These are phyloP conservation scores for Nylanderia fulva DNA, from an alignment of 1,140 invertebrate genomes.

Conservation along the genomic window DNA sequence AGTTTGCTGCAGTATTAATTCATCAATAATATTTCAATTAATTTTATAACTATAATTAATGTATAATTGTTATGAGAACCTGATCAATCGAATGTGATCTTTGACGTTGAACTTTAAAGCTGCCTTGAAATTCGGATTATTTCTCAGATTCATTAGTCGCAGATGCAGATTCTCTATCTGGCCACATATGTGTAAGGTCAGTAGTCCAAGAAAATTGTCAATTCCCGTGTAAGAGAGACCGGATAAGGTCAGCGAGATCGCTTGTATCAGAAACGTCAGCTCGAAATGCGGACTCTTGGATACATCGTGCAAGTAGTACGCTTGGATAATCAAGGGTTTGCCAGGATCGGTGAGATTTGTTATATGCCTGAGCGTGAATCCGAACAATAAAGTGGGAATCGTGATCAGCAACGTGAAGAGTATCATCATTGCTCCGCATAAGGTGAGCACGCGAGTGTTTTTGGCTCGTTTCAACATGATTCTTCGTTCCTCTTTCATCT, in stretches of 20 bases:
- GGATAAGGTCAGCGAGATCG: neutral
- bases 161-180: slow-evolving; percentile 49
- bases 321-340: slow-evolving; percentile 14
- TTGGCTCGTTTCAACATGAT: slow-evolving; percentile 20
- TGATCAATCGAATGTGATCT: slow-evolving; percentile 43
- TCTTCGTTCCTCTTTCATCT: slow-evolving; percentile 21
- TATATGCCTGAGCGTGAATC: neutral
- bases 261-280: slow-evolving; percentile 24
- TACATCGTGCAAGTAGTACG: slow-evolving; percentile 38
- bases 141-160: neutral
- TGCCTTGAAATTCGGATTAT: neutral
- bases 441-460: neutral
- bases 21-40: too few relatives aligned
- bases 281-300: slow-evolving; percentile 38
- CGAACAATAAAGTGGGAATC: neutral
- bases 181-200: slow-evolving; percentile 42
- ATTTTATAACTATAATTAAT: too few relatives aligned
- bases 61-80: slow-evolving; percentile 16
- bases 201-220: slow-evolving; percentile 38
- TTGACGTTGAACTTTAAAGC: neutral
- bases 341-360: slow-evolving; percentile 15
- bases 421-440: neutral
- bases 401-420: neutral
- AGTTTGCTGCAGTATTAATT: too few relatives aligned
- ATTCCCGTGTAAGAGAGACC: slow-evolving; percentile 30